Evolutionary conservation across 2,888 invertebrate species (phyloP), one percentile per base, ranked within the genome.

Genomic region (Agriopis marginaria): DNA sequence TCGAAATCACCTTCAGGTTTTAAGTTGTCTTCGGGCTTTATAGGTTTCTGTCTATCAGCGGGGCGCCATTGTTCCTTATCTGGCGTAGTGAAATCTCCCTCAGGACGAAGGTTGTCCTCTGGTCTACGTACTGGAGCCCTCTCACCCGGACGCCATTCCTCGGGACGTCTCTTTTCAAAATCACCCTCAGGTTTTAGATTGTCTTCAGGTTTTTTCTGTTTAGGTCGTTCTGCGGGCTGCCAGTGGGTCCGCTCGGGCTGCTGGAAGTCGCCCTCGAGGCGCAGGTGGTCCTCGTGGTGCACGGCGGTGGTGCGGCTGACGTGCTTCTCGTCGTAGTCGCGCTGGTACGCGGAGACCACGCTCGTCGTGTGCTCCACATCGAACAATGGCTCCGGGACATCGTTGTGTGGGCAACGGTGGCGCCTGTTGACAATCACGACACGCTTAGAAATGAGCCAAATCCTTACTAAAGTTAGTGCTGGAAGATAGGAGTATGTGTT

Each of bases 351-450:
- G 78, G 95, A 95, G 70, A 95, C 95, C 88, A 95, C 92, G 86
- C 89, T 92, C 82, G 89, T 92, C 85, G 91, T 93, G 86, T 93
- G 93, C 89, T 89, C 93, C 91, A 94, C 94, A 91, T 93, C 94
- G 90, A 94, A 94, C 91, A 94, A 93, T 91, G 94, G 94, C 92
- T 94, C 94, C 87, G 93, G 94, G 91, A 95, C 93, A 88, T 95
- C 95, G 84, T 95, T 96, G 91, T 97, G 97, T 78, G 97, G 96
- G 91, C 98, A 98, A 83, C 97, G 96, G 92, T 98, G 98, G 79
- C 97, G 97, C 87, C 98, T 98, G 90, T 63, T 49, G 58, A 70
- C 66, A 70, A 70, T 66, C 60, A 70, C 49, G 49, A 1, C 95
- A 95, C 71, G 17, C 75, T 78, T 77, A 77, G 51, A 63, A 68